Evolutionary conservation across 2,797 vertebrate genomes (phyloP).

Genomic region (Poecilia wingei): DNA sequence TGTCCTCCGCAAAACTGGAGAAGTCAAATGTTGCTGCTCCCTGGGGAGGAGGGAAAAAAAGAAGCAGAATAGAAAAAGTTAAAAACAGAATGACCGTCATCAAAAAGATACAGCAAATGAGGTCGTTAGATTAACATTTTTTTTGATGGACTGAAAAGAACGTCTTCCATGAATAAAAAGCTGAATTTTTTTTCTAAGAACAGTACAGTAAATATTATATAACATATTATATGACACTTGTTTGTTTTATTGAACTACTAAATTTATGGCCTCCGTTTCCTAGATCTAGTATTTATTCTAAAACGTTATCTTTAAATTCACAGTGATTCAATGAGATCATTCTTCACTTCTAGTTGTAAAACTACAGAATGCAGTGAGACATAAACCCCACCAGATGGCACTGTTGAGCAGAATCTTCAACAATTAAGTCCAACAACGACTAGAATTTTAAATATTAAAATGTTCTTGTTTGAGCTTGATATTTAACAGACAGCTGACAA

Average conservation of each 20-base stretch:
- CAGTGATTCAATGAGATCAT: neutral
- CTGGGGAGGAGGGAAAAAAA: constrained; percentile 69
- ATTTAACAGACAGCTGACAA: neutral
- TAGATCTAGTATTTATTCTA: neutral
- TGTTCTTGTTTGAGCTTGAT: neutral
- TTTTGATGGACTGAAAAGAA: neutral
- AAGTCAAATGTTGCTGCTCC: constrained; percentile 95
- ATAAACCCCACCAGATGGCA: neutral
- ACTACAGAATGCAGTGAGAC: neutral
- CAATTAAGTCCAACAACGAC: neutral
- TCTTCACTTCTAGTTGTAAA: neutral
- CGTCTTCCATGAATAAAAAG: neutral
- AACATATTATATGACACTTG: neutral
- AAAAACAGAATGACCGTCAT: neutral
- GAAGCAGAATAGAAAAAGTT: neutral
- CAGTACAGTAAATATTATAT: neutral
- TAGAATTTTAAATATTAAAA: neutral
- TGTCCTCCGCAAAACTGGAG: constrained; percentile 81
- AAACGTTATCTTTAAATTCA: neutral
- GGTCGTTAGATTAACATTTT: neutral
- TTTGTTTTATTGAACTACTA: neutral
- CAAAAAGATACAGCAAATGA: neutral
- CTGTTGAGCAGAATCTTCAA: neutral
- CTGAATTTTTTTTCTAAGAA: neutral
- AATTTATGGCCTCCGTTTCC: too few species aligned